phyloP scores from a whole-genome alignment of 2,113 vertebrate species.

The Tyto alba region DNA sequence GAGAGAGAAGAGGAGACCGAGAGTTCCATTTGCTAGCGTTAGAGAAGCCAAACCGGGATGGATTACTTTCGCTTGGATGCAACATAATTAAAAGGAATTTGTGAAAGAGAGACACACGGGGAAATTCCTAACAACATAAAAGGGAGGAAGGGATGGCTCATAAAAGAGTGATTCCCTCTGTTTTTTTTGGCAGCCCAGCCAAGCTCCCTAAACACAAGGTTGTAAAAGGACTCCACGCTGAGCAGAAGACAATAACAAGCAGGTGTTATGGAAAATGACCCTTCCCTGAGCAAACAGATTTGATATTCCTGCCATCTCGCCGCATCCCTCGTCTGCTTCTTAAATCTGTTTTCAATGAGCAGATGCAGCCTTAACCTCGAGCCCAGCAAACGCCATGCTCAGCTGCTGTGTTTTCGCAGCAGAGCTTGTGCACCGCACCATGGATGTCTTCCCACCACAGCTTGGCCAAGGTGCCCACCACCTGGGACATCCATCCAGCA shows the following conservation, averaged over 20 bases:
- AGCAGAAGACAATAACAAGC: not conserved
- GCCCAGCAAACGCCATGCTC: fast-evolving
- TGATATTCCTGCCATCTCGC: not conserved
- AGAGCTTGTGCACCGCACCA: not conserved
- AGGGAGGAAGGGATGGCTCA: conserved; percentile 25
- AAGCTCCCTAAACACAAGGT: not conserved
- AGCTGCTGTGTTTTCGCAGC: not conserved
- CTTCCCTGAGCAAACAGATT: not conserved
- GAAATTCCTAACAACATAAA: conserved; percentile 31
- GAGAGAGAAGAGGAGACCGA: not conserved
- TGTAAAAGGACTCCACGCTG: not conserved
- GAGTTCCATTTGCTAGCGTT: not conserved
- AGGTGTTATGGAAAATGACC: not conserved
- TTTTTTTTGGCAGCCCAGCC: conserved; percentile 33
- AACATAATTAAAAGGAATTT: conserved; percentile 15
- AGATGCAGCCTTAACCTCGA: not conserved
- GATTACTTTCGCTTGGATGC: conserved; percentile 4
- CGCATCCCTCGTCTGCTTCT: not conserved
- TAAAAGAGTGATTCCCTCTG: not conserved
- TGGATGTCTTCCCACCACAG: fast-evolving
- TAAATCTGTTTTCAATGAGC: not conserved
- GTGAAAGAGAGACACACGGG: not conserved
- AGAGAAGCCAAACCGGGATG: not conserved
- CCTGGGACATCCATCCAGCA: not conserved
- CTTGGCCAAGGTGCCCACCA: fast-evolving